Evolutionary conservation across 30 jellyfish, hydroid and myxozoan species (phyloP), one percentile per base, ranked within the genome.

Genomic region (Euphysa ruthae): DNA sequence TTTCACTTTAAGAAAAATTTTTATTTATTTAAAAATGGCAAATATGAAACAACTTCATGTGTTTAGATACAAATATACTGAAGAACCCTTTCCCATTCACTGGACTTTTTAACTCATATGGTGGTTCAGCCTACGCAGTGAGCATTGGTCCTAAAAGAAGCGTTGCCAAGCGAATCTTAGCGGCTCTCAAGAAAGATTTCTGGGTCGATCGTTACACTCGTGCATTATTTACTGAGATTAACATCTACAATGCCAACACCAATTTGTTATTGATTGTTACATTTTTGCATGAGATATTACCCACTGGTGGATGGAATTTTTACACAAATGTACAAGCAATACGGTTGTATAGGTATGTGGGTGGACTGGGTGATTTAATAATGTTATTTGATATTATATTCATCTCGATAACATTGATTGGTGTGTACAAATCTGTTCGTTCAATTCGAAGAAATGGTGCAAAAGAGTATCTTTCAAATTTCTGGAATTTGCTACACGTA

Each of bases 201-300:
- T 85, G 95, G 95, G 81, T 85, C 24, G 95, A 85, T 73, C 84
- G 87, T 4, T 77, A 77, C 85, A 85, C 95, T 14, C 63, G 95
- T 62, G 95, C 95, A 0, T 51, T 85, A 16, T 69, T 85, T 66
- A 77, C 73, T 6, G 95, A 85, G 44, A 43, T 66, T 49, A 85
- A 85, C 58, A 75, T 85, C 27, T 85, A 85, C 71, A 85, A 85
- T 35, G 95, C 95, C 43, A 85, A 85, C 82, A 78, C 95, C 26
- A 85, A 85, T 43, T 46, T 85, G 64, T 43, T 85, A 91, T 63
- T 85, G 80, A 85, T 85, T 26, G 89, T 78, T 69, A 85, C 95
- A 4, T 32, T 70, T 52, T 70, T 85, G 55, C 88, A 82, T n/a
- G 95, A 85, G 63, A 63, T 85, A 28, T 56, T 85, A 4, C 88